Evolutionary conservation across 2,113 vertebrate genomes (phyloP).

Genomic region (Hassar affinis): DNA sequence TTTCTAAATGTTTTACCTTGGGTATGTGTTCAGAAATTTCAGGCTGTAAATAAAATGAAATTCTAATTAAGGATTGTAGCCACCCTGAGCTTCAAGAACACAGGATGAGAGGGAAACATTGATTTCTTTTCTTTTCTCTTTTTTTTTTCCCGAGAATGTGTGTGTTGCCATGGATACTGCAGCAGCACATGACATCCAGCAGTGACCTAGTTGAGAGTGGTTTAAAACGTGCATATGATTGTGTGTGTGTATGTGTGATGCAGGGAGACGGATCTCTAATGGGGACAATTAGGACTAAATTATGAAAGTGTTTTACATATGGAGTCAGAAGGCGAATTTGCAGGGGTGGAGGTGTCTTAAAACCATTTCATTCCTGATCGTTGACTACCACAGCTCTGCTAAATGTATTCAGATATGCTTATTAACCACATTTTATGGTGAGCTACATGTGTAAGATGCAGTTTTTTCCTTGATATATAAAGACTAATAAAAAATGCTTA

Average conservation of each 20-base stretch:
- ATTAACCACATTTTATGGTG: neutral
- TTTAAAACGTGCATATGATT: conserved; percentile 47
- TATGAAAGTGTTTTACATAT: conserved; percentile 17
- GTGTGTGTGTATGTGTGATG: conserved; percentile 8
- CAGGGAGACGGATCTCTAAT: neutral
- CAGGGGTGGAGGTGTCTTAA: neutral
- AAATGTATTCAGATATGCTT: neutral
- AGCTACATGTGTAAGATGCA: no score
- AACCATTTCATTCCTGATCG: neutral
- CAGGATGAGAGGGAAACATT: conserved; percentile 42
- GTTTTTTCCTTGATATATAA: no score
- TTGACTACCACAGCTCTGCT: neutral
- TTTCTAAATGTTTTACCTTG: neutral
- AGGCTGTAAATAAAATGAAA: neutral
- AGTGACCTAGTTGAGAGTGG: conserved; percentile 57
- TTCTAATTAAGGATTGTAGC: neutral
- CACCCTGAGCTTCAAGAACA: conserved; percentile 39
- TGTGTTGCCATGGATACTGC: conserved; percentile 60
- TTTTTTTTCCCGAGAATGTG: conserved; percentile 43
- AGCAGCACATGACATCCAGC: conserved; percentile 54
- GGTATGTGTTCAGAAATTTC: neutral
- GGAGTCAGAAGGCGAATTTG: neutral
- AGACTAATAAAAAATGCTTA: no score
- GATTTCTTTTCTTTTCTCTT: conserved; percentile 39
- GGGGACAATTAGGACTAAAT: conserved; percentile 23